phyloP scores from a whole-genome alignment of 2,113 vertebrate genomes.

The Mormyrus iriodes region DNA sequence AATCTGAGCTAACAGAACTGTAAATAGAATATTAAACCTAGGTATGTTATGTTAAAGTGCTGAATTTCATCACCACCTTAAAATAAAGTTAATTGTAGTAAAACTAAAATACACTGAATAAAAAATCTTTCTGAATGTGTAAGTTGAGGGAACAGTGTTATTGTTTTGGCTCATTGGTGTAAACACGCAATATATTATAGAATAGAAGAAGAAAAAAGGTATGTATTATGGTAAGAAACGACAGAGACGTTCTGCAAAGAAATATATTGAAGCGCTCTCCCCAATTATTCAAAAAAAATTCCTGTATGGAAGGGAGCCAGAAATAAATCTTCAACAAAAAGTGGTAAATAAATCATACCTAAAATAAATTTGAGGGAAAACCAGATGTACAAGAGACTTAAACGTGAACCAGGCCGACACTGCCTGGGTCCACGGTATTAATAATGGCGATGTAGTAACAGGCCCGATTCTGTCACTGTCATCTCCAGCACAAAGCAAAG shows the following conservation, averaged over 20 bases:
- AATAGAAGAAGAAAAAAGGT: neutral
- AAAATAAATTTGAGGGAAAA: neutral
- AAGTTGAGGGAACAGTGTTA: neutral
- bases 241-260: neutral
- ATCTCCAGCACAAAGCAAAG: slow-evolving; percentile 40
- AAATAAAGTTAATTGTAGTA: neutral
- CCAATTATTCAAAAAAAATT: neutral
- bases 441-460: slow-evolving; percentile 43
- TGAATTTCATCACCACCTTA: neutral
- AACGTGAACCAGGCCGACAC: neutral
- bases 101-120: neutral
- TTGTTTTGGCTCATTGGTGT: neutral
- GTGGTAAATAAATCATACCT: neutral
- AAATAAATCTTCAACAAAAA: neutral
- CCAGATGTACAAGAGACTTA: slow-evolving; percentile 8
- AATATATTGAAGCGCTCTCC: neutral
- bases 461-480: slow-evolving; percentile 46
- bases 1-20: neutral
- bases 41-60: neutral
- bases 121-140: neutral
- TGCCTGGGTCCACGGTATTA: slow-evolving; percentile 32
- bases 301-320: neutral
- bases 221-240: neutral
- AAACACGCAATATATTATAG: slow-evolving; percentile 21
- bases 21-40: neutral